Percentiles rank a stretch among this genome's conserved stretches.
These are phyloP conservation scores for Sebastes goodei DNA, from an alignment of 2,797 vertebrate species.

Conservation along the genomic window DNA sequence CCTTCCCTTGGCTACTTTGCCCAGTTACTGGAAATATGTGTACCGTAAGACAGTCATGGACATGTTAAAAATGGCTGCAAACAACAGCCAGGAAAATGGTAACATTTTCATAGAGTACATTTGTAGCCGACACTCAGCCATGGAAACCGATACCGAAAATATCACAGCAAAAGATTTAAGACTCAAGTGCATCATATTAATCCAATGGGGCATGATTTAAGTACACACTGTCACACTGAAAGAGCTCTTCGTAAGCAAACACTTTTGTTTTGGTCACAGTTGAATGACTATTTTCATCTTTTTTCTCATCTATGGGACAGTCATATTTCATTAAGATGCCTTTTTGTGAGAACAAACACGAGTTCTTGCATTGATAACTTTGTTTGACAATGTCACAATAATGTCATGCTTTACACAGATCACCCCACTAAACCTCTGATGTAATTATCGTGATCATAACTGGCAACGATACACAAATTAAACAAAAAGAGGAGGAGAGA, in stretches of 20 bases:
- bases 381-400: slow-evolving; percentile 54
- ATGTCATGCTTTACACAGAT: slow-evolving; percentile 63
- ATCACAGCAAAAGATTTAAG: slow-evolving; percentile 79
- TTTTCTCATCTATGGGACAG: slow-evolving; percentile 39
- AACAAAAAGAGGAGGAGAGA: slow-evolving; percentile 33
- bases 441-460: slow-evolving; percentile 34
- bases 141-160: slow-evolving; percentile 61
- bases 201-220: slow-evolving; percentile 67
- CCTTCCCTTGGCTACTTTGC: slow-evolving; percentile 73
- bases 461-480: slow-evolving; percentile 43
- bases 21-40: slow-evolving; percentile 71
- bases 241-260: slow-evolving; percentile 57
- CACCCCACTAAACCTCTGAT: slow-evolving; percentile 36
- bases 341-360: slow-evolving; percentile 49
- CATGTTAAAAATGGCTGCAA: slow-evolving; percentile 46
- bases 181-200: slow-evolving; percentile 78
- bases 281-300: slow-evolving; percentile 65
- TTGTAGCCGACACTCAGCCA: slow-evolving; percentile 56
- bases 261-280: slow-evolving; percentile 78
- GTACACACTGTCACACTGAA: slow-evolving; percentile 63
- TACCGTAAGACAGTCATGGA: slow-evolving; percentile 76
- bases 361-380: slow-evolving; percentile 53
- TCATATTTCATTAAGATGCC: slow-evolving; percentile 40
- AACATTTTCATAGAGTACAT: slow-evolving; percentile 47
- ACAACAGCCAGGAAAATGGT: slow-evolving; percentile 49